These are phyloP conservation scores for Vollenhovia emeryi DNA, from an alignment of 1,140 invertebrate genomes.

Conservation along the genomic window DNA sequence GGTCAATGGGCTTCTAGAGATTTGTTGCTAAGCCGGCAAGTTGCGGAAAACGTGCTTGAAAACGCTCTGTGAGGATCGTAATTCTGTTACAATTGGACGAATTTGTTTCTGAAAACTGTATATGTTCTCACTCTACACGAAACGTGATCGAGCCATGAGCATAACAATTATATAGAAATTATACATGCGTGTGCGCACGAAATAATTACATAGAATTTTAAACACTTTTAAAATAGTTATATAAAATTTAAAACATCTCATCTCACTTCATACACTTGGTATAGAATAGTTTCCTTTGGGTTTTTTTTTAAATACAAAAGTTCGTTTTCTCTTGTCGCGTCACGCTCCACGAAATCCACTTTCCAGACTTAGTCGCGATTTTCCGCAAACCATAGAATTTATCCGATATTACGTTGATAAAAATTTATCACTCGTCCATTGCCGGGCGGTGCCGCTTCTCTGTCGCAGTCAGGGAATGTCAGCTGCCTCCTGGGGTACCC, in stretches of 20 bases:
- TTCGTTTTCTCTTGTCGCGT: background rate
- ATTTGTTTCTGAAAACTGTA: too few species aligned
- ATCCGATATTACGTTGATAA: slow-evolving; percentile 41
- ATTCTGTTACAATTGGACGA: too few species aligned
- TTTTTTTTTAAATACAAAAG: background rate
- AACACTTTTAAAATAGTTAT: background rate
- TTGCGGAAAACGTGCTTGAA: too few species aligned
- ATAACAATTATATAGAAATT: background rate
- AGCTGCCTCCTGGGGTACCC: slow-evolving; percentile 80
- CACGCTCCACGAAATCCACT: background rate
- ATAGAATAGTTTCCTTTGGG: background rate
- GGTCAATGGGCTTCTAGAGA: too few species aligned
- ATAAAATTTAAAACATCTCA: background rate
- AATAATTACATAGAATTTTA: background rate
- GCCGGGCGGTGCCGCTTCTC: slow-evolving; percentile 76
- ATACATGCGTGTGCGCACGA: background rate
- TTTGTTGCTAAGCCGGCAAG: too few species aligned
- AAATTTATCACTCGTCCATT: slow-evolving; percentile 74
- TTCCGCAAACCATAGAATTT: background rate
- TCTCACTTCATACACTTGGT: background rate
- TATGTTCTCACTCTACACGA: too few species aligned
- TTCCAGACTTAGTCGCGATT: background rate
- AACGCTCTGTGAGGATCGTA: too few species aligned
- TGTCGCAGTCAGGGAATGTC: slow-evolving; percentile 81
- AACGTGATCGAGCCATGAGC: too few species aligned